phyloP scores from a whole-genome alignment of 2,797 vertebrate species.

The Ficedula albicollis region DNA sequence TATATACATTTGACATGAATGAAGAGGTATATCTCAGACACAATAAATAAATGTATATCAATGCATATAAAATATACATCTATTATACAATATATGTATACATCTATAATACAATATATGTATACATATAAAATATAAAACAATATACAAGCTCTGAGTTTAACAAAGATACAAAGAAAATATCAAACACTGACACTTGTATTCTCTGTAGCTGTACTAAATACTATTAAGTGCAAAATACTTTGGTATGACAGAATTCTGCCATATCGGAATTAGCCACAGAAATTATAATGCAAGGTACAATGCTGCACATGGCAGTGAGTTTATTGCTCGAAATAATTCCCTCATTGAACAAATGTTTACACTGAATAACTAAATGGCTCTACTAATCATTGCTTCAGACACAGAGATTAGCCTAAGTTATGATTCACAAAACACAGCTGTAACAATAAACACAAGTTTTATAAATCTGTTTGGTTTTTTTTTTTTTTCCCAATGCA shows the following conservation, averaged over 20 bases:
- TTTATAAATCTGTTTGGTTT: neutral
- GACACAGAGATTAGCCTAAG: neutral
- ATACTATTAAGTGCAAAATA: neutral
- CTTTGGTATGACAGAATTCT: neutral
- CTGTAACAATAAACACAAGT: neutral
- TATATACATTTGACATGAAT: constrained; percentile 9
- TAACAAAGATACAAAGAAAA: neutral
- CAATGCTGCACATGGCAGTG: accelerated
- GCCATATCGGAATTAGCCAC: neutral
- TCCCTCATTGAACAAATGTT: neutral
- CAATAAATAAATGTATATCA: neutral
- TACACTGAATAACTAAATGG: neutral
- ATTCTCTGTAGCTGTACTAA: neutral
- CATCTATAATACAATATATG: neutral
- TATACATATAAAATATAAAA: neutral
- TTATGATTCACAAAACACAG: neutral
- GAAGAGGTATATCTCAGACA: neutral
- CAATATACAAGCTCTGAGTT: neutral
- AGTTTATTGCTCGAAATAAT: neutral
- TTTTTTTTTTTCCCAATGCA: neutral
- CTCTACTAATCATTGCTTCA: neutral
- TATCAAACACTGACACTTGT: neutral
- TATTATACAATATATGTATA: neutral
- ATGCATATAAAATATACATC: neutral
- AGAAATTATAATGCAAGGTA: neutral